phyloP scores from a whole-genome alignment of 2,888 invertebrate species.

The Dione vanillae region DNA sequence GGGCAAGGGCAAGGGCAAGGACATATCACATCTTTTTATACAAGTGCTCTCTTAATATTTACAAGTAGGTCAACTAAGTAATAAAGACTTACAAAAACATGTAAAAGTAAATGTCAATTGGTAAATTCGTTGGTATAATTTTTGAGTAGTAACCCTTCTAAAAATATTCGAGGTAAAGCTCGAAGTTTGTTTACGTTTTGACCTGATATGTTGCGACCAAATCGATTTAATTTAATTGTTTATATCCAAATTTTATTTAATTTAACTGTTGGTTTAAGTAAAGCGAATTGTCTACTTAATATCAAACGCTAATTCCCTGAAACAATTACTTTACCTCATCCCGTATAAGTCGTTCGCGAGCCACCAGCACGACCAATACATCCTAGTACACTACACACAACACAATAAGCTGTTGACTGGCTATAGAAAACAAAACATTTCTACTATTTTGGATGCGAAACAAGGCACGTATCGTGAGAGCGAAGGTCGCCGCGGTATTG shows the following conservation, averaged over 20 bases:
- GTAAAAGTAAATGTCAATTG: background rate
- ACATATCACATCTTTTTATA: slow-evolving; percentile 3
- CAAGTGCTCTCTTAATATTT: background rate
- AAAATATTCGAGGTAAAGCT: background rate
- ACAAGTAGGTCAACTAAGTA: slow-evolving; percentile 13
- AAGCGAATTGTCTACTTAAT: background rate
- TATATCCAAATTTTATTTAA: background rate
- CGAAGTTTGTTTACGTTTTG: slow-evolving; percentile 11
- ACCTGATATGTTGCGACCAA: background rate
- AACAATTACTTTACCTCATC: slow-evolving; percentile 29
- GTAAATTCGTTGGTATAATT: background rate
- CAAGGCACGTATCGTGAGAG: slow-evolving; percentile 21
- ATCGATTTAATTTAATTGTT: background rate
- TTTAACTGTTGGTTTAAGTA: background rate
- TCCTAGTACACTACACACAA: slow-evolving; percentile 10
- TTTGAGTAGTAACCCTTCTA: background rate
- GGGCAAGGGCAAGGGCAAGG: slow-evolving; percentile 36
- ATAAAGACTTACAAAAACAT: background rate
- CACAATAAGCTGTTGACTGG: background rate
- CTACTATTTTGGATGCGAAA: background rate
- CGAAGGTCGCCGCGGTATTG: slow-evolving; percentile 38
- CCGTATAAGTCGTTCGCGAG: slow-evolving; percentile 17
- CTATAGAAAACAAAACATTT: slow-evolving; percentile 21
- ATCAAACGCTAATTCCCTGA: background rate
- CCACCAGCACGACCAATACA: slow-evolving; percentile 22